Conservation (phyloP, 2,113 vertebrate genomes). For the Rhea americana region DNA sequence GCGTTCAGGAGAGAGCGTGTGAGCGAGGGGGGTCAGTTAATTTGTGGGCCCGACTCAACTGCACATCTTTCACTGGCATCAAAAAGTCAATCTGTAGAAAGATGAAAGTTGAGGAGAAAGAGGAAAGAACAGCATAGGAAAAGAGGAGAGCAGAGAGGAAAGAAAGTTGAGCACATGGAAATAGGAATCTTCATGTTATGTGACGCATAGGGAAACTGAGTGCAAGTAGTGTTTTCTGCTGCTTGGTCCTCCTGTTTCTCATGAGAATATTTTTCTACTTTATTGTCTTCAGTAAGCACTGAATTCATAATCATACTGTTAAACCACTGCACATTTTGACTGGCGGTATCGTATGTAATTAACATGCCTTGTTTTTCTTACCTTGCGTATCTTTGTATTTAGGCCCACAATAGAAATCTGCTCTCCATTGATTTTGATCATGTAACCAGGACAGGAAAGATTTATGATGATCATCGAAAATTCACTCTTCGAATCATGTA, state of each 20-base stretch:
- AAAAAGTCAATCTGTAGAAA: background rate
- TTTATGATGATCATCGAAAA: conserved; percentile 98
- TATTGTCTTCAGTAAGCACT: background rate
- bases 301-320: background rate
- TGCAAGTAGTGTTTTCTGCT: background rate
- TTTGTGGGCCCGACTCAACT: background rate
- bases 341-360: background rate
- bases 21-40: background rate
- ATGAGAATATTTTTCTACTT: background rate
- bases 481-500: conserved; percentile 97
- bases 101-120: background rate
- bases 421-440: conserved; percentile 98
- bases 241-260: background rate
- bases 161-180: background rate
- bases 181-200: background rate
- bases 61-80: background rate
- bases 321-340: background rate
- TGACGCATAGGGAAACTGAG: background rate
- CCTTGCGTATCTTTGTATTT: conserved; percentile 16
- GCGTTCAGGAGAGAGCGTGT: background rate
- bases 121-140: background rate
- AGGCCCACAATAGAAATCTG: conserved; percentile 98
- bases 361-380: background rate
- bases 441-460: conserved; percentile 92
- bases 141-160: background rate